phyloP scores from a whole-genome alignment of 2,113 vertebrate genomes.

The Etheostoma cragini region DNA sequence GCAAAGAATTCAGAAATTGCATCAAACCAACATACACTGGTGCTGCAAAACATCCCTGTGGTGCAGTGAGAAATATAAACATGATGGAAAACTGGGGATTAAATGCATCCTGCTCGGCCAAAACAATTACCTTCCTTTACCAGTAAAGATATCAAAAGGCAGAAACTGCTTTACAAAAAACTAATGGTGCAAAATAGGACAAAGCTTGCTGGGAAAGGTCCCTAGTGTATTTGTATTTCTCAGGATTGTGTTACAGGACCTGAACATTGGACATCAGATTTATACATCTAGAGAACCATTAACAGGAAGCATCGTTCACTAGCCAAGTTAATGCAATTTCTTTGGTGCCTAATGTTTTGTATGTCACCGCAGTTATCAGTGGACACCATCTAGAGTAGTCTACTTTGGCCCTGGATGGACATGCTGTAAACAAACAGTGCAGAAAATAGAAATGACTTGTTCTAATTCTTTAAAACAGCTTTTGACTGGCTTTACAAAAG shows the following conservation, averaged over 20 bases:
- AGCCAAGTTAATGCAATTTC: slow-evolving; percentile 70
- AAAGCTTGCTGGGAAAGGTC: slow-evolving; percentile 29
- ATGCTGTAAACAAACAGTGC: slow-evolving; percentile 42
- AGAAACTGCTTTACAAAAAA: slow-evolving; percentile 20
- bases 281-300: slow-evolving; percentile 58
- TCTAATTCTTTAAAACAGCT: slow-evolving; percentile 12
- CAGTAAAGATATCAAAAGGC: slow-evolving; percentile 31
- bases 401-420: slow-evolving; percentile 15
- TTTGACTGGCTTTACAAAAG: slow-evolving; percentile 21
- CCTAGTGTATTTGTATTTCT: slow-evolving; percentile 36
- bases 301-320: slow-evolving; percentile 52
- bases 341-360: slow-evolving; percentile 50
- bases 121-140: slow-evolving; percentile 37
- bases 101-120: slow-evolving; percentile 27
- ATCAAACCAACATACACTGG: background rate
- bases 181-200: slow-evolving; percentile 43
- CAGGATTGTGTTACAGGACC: slow-evolving; percentile 52
- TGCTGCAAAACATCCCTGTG: slow-evolving; percentile 22
- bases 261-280: slow-evolving; percentile 50
- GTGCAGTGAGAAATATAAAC: slow-evolving; percentile 23
- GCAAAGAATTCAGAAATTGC: slow-evolving; percentile 16
- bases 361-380: slow-evolving; percentile 61
- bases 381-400: slow-evolving; percentile 36
- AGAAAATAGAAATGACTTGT: slow-evolving; percentile 15
- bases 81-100: slow-evolving; percentile 35